Conservation (phyloP, 2,888 invertebrate genomes). For the Parnassius mnemosyne region DNA sequence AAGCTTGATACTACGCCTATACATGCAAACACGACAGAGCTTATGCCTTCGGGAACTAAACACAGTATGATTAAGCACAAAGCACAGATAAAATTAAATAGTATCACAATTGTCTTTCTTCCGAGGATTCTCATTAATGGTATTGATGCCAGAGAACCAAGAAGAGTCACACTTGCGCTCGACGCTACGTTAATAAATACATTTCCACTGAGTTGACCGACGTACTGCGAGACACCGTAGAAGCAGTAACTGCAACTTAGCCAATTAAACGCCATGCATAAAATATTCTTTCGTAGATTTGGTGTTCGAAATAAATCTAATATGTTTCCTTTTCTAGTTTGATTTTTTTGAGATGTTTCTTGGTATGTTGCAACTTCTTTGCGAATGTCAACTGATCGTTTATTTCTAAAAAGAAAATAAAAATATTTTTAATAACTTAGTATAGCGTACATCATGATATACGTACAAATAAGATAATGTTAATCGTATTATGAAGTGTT, state of each 20-base stretch:
- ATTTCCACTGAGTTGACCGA: constrained; percentile 88
- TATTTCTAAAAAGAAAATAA: constrained; percentile 60
- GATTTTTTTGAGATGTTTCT: constrained; percentile 48
- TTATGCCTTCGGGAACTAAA: constrained; percentile 63
- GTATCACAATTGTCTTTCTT: constrained; percentile 82
- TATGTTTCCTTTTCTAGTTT: constrained; percentile 75
- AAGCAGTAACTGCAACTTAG: constrained; percentile 86
- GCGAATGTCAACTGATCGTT: constrained; percentile 67
- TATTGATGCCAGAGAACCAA: constrained; percentile 82
- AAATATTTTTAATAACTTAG: constrained; percentile 1
- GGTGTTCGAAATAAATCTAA: constrained; percentile 86
- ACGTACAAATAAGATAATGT: background rate
- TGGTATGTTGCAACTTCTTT: constrained; percentile 60
- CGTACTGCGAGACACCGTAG: constrained; percentile 92
- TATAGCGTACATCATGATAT: background rate
- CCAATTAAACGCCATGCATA: constrained; percentile 89
- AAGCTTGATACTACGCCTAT: constrained; percentile 90
- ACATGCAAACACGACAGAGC: constrained; percentile 83
- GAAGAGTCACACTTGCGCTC: constrained; percentile 83
- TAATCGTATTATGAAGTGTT: background rate
- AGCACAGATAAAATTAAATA: constrained; percentile 83
- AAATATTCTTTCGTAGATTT: constrained; percentile 85
- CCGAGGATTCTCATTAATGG: constrained; percentile 84
- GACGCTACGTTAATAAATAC: constrained; percentile 91
- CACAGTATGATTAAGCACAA: constrained; percentile 82